A percentile compares a stretch with the other conserved stretches of the same genome.
These are phyloP conservation scores for Trachops cirrhosus DNA, from an alignment of 2,797 vertebrate genomes.

Conservation along the genomic window DNA sequence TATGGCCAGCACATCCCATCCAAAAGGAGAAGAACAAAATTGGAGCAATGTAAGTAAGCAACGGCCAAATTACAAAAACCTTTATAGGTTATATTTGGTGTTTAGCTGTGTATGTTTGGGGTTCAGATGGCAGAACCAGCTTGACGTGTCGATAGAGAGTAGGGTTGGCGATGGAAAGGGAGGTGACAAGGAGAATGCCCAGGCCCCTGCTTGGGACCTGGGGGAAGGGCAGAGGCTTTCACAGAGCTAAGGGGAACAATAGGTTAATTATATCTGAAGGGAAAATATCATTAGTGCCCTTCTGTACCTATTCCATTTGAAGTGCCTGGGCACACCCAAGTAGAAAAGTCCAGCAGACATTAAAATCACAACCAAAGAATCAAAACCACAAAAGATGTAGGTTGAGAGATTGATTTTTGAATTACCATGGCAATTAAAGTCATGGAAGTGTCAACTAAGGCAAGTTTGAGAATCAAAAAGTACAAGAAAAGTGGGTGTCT, in stretches of 20 bases:
- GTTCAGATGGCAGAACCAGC: not conserved
- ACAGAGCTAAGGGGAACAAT: not conserved
- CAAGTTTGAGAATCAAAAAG: not conserved
- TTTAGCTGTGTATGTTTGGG: not conserved
- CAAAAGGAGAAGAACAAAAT: not conserved
- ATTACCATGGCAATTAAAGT: not conserved
- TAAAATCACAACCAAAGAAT: constrained; percentile 8
- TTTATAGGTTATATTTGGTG: not conserved
- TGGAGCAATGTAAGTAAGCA: not conserved
- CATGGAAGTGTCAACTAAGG: not conserved
- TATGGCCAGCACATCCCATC: not conserved
- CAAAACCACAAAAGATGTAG: not conserved
- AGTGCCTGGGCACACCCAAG: not conserved
- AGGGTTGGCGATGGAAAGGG: not conserved
- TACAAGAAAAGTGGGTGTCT: not conserved
- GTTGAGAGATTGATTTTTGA: not conserved
- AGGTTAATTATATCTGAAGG: not conserved
- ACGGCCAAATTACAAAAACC: not conserved
- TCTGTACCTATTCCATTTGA: not conserved
- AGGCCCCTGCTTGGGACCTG: not conserved
- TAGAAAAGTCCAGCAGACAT: not conserved
- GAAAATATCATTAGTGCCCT: not conserved
- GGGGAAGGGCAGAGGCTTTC: not conserved
- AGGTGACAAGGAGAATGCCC: not conserved
- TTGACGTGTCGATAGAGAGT: not conserved